Evolutionary conservation across 2,888 invertebrate genomes (phyloP).

Genomic region (Tiliacea citrago): DNA sequence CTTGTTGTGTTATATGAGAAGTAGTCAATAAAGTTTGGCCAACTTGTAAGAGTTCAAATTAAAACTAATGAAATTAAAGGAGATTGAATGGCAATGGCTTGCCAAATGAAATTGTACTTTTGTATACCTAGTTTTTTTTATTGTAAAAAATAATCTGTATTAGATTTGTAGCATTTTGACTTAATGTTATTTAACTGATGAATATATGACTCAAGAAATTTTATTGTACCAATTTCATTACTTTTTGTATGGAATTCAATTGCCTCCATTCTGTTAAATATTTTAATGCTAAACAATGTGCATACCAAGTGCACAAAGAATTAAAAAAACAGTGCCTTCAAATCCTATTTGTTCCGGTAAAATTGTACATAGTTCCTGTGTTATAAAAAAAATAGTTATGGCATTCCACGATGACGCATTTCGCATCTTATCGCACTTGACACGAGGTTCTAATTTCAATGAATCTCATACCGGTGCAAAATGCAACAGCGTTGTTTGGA

Average conservation of each 20-base stretch:
- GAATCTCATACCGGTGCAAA: background rate
- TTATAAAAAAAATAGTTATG: constrained; percentile 3
- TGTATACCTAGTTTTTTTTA: too few relatives aligned
- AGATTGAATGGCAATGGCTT: background rate
- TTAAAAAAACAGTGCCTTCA: constrained; percentile 22
- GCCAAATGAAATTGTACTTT: background rate
- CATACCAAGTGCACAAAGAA: background rate
- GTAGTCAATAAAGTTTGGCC: background rate
- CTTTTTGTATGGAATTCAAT: background rate
- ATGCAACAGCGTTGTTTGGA: background rate
- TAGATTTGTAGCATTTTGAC: constrained; percentile 10
- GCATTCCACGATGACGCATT: constrained; percentile 4
- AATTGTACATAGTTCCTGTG: constrained; percentile 4
- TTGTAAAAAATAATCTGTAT: background rate
- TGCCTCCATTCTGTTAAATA: background rate
- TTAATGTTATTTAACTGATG: background rate
- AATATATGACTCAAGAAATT: too few relatives aligned
- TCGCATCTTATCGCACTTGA: background rate
- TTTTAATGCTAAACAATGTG: background rate
- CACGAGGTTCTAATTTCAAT: background rate
- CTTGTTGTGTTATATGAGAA: too few relatives aligned
- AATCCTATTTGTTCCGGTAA: constrained; percentile 27
- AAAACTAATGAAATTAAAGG: background rate
- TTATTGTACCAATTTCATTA: background rate
- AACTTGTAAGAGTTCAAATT: background rate